A percentile compares a stretch with the other conserved stretches of the same genome.
These are phyloP conservation scores for Rhinatrema bivittatum DNA, from an alignment of 2,797 vertebrate species.

Conservation along the genomic window DNA sequence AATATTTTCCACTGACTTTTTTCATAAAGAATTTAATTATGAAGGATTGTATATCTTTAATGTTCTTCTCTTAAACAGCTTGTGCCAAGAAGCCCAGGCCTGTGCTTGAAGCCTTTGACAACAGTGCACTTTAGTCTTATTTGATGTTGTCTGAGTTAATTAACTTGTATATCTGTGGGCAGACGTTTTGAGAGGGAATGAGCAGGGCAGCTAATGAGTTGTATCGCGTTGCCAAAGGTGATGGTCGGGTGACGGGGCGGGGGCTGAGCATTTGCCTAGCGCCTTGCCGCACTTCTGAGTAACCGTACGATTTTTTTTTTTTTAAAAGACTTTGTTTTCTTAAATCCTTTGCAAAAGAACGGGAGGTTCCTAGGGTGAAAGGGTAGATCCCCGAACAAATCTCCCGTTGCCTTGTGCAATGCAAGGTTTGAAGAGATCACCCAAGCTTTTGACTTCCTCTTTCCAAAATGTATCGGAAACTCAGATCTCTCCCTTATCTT, in stretches of 20 bases:
- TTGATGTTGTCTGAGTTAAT: conserved; percentile 27
- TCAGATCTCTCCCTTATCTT: conserved; percentile 29
- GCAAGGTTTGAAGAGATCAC: conserved; percentile 45
- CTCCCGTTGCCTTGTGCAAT: conserved; percentile 47
- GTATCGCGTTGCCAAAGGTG: too few relatives aligned
- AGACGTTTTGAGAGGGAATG: conserved; percentile 10
- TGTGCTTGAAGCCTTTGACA: not conserved
- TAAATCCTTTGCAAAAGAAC: too few relatives aligned
- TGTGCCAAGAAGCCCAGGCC: conserved; percentile 1
- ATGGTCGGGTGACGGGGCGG: too few relatives aligned
- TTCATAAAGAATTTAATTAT: too few relatives aligned
- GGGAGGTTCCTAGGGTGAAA: conserved; percentile 43
- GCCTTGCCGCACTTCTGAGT: not conserved
- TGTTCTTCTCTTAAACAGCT: conserved; percentile 6
- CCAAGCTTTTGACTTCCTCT: conserved; percentile 58
- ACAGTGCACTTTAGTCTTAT: conserved; percentile 6
- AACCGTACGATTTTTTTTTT: not conserved
- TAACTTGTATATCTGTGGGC: conserved; percentile 19
- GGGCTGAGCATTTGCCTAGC: too few relatives aligned
- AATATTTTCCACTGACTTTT: too few relatives aligned
- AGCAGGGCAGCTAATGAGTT: not conserved
- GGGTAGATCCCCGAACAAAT: conserved; percentile 42
- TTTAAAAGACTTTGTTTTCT: conserved; percentile 19
- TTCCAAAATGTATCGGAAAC: conserved; percentile 46
- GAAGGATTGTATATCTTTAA: too few relatives aligned